Evolutionary conservation across 2,797 vertebrate species (phyloP).

Genomic region (Furcifer pardalis): DNA sequence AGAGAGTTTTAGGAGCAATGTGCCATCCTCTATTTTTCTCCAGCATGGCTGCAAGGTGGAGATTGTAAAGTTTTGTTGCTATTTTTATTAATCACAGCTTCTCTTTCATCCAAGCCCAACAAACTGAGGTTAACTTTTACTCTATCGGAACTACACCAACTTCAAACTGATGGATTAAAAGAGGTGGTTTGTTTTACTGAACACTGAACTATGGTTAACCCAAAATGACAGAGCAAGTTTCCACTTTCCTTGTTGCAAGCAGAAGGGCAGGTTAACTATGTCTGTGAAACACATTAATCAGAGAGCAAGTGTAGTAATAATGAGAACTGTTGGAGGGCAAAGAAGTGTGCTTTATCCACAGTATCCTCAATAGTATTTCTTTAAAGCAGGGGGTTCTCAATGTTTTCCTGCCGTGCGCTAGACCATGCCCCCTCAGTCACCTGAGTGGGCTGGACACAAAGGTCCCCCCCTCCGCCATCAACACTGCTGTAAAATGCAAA

Average conservation of each 20-base stretch:
- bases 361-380: no score
- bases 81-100: not conserved
- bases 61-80: not conserved
- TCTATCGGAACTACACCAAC: not conserved
- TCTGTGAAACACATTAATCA: slow-evolving; percentile 9
- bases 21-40: not conserved
- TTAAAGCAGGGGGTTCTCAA: no score
- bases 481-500: no score
- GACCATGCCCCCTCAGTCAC: no score
- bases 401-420: no score
- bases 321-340: no score
- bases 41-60: not conserved
- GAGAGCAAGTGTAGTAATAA: not conserved
- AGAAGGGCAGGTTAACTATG: not conserved
- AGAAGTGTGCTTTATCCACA: no score
- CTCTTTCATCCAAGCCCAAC: not conserved
- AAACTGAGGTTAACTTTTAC: not conserved
- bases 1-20: not conserved
- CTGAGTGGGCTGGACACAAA: no score
- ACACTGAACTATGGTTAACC: not conserved
- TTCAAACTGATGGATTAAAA: not conserved
- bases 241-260: not conserved
- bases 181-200: not conserved
- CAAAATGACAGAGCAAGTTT: not conserved
- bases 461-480: no score